These are phyloP conservation scores for Haliaeetus vocifer DNA, from an alignment of 2,797 vertebrate species.

Conservation along the genomic window DNA sequence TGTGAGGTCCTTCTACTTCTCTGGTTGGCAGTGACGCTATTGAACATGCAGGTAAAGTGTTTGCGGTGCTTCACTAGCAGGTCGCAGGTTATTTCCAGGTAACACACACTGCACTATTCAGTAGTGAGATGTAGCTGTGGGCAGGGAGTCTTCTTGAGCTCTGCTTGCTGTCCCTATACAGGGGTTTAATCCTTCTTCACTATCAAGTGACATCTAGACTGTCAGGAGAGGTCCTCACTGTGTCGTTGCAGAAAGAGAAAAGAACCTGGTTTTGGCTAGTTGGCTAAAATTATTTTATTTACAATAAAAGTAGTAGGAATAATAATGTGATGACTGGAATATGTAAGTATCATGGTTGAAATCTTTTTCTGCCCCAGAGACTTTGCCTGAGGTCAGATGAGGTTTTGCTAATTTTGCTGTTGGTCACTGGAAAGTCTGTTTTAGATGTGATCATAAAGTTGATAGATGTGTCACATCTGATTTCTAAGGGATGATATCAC, in stretches of 20 bases:
- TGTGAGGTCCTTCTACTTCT: too few species aligned
- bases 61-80: not conserved
- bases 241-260: not conserved
- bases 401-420: not conserved
- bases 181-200: not conserved
- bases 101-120: rapidly evolving
- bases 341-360: not conserved
- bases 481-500: not conserved
- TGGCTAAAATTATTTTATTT: not conserved
- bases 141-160: not conserved
- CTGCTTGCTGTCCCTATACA: rapidly evolving
- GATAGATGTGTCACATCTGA: not conserved
- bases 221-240: not conserved
- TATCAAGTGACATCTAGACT: not conserved
- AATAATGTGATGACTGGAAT: not conserved
- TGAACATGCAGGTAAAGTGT: rapidly evolving
- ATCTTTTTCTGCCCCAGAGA: not conserved
- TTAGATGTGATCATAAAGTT: not conserved
- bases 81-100: not conserved
- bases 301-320: not conserved
- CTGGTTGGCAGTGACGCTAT: rapidly evolving
- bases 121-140: not conserved
- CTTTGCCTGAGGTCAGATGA: not conserved
- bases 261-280: not conserved
- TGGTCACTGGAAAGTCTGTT: not conserved